Evolutionary conservation across 2,888 invertebrate species (phyloP).

Genomic region (Synanthedon andrenaeformis): DNA sequence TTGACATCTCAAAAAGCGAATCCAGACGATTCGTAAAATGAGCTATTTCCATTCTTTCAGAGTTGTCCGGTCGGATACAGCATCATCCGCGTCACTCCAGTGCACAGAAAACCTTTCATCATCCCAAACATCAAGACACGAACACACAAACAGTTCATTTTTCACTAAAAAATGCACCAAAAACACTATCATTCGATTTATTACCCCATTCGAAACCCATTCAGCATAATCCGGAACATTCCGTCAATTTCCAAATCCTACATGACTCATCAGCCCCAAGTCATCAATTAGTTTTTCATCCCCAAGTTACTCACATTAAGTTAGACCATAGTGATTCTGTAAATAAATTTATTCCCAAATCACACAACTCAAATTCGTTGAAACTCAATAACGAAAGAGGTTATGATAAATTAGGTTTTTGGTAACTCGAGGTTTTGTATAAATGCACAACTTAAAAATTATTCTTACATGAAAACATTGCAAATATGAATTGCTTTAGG

Average conservation of each 20-base stretch:
- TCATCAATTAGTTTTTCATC: conserved; percentile 6
- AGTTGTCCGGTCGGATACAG: conserved; percentile 17
- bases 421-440: neutral
- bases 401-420: neutral
- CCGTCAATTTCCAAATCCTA: conserved; percentile 11
- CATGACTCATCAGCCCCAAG: conserved; percentile 12
- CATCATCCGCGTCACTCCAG: conserved; percentile 19
- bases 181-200: conserved; percentile 15
- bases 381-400: conserved; percentile 7
- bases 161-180: conserved; percentile 9
- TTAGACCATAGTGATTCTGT: conserved; percentile 11
- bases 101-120: conserved; percentile 19
- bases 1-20: conserved; percentile 10
- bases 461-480: neutral
- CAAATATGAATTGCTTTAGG: neutral
- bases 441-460: neutral
- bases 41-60: conserved; percentile 46
- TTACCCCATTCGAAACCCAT: conserved; percentile 16
- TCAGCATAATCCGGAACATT: conserved; percentile 11
- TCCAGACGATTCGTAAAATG: conserved; percentile 38
- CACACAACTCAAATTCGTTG: conserved; percentile 24
- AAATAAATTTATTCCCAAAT: conserved; percentile 19
- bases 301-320: conserved; percentile 6
- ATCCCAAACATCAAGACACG: conserved; percentile 18
- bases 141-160: conserved; percentile 13